These are phyloP conservation scores for Toxotes jaculatrix DNA, from an alignment of 2,113 vertebrate species.

Conservation along the genomic window DNA sequence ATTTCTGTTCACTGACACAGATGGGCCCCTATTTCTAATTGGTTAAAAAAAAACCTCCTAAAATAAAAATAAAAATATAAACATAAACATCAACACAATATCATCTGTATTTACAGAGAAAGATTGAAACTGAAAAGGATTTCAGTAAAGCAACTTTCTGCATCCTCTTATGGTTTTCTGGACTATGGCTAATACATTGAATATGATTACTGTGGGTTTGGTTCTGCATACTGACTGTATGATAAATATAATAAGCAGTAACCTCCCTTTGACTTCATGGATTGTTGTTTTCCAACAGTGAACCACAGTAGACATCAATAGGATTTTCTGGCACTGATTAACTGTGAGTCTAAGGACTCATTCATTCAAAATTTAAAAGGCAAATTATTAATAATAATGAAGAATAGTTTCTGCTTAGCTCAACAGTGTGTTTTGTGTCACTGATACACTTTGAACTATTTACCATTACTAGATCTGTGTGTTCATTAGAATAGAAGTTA, in stretches of 20 bases:
- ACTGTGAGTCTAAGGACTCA: not conserved
- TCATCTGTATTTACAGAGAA: not conserved
- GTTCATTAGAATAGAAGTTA: not conserved
- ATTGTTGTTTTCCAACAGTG: not conserved
- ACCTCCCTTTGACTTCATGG: constrained; percentile 1
- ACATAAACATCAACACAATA: not conserved
- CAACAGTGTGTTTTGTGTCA: constrained; percentile 11
- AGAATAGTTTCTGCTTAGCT: too few species aligned
- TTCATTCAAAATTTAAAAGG: not conserved
- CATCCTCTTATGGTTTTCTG: too few species aligned
- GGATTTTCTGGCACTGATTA: constrained; percentile 5
- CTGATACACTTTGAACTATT: not conserved
- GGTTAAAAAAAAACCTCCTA: not conserved
- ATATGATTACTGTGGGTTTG: not conserved
- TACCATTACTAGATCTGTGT: not conserved
- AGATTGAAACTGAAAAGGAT: too few species aligned
- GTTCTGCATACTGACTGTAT: not conserved
- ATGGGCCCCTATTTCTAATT: not conserved
- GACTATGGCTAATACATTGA: too few species aligned
- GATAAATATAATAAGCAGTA: not conserved
- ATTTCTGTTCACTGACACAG: not conserved
- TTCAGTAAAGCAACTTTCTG: too few species aligned
- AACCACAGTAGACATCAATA: not conserved
- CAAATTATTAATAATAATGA: not conserved
- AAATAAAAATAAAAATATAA: not conserved